Base-by-base conservation (phyloP, 2,797 vertebrate species). In the Malurus leucopterus region DNA sequence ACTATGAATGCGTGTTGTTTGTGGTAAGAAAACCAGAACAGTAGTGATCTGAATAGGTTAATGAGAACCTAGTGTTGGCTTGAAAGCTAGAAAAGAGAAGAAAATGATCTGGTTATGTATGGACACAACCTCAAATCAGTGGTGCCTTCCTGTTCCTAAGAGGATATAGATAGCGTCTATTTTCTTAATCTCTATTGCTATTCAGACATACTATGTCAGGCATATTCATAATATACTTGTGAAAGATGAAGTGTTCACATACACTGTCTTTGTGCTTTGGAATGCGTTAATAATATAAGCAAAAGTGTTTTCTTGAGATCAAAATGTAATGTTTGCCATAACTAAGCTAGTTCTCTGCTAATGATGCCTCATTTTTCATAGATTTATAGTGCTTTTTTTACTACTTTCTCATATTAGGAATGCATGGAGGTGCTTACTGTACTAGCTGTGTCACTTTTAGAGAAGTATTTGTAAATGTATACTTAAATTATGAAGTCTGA, bases 1-100 rank as follows among this genome's bases (percentile, higher is more conserved):
- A 99, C 95, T 99, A 99, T n/a, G 99, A 99, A 96, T 99, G 99
- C 13, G 98, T 99, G 84, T 98, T 99, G 97, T 99, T 99, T 94
- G 99, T 99, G 84, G 99, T 98, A 68, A 98, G 98, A 88, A 99
- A 99, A 96, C 99, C 99, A 61, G 94, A 96, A 64, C 72, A 97
- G 64, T 44, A 88, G 40, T 72, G 92, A 43, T 87, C 95, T 91
- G 91, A 96, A 95, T 47, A 95, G 92, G 61, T 80, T 77, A 74
- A 84, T 90, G 38, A 53, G 74, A 17, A 55, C 72, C 86, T 83
- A 91, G 88, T 29, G 63, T 36, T 94, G 65, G 58, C 81, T 73
- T 90, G 91, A 93, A 94, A 95, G 55, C 54, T 85, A 80, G 95
- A 96, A 71, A 95, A 96, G 32, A 95, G 94, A 95, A 50, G 55